These are phyloP conservation scores for Lynx canadensis DNA, from an alignment of 2,113 vertebrate genomes.

Conservation along the genomic window DNA sequence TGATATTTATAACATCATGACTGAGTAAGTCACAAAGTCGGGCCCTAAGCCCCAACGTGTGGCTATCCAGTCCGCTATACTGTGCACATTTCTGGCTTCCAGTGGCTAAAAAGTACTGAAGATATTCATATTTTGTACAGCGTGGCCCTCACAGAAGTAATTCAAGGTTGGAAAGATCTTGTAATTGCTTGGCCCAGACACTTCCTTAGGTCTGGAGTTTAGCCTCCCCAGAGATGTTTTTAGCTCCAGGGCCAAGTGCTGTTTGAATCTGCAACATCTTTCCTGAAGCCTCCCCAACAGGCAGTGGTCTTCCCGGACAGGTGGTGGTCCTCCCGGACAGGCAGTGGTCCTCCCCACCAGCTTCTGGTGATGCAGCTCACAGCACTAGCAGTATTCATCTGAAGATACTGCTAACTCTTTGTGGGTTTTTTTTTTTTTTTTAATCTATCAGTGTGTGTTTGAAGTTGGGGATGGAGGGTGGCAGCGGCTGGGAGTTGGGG, in stretches of 20 bases:
- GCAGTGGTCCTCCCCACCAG: not conserved
- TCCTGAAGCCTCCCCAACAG: not conserved
- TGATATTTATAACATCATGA: not conserved
- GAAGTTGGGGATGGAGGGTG: not conserved
- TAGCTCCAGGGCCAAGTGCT: not conserved
- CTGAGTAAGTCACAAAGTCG: not conserved
- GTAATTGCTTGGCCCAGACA: not conserved
- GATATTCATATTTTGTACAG: not conserved
- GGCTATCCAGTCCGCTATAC: not conserved
- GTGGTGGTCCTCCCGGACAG: not conserved
- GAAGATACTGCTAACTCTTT: not conserved
- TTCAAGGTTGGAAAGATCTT: not conserved
- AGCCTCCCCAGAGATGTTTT: not conserved
- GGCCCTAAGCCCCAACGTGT: not conserved
- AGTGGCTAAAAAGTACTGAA: not conserved
- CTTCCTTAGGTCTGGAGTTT: not conserved
- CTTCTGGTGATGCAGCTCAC: not conserved
- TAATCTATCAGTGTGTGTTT: not conserved
- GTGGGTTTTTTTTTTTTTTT: not conserved
- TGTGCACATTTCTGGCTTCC: not conserved
- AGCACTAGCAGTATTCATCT: not conserved
- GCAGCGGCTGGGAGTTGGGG: not conserved
- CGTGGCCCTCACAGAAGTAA: not conserved
- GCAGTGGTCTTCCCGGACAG: not conserved
- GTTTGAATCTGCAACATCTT: not conserved